Conservation (phyloP, 2,113 vertebrate genomes). For the Spea bombifrons region DNA sequence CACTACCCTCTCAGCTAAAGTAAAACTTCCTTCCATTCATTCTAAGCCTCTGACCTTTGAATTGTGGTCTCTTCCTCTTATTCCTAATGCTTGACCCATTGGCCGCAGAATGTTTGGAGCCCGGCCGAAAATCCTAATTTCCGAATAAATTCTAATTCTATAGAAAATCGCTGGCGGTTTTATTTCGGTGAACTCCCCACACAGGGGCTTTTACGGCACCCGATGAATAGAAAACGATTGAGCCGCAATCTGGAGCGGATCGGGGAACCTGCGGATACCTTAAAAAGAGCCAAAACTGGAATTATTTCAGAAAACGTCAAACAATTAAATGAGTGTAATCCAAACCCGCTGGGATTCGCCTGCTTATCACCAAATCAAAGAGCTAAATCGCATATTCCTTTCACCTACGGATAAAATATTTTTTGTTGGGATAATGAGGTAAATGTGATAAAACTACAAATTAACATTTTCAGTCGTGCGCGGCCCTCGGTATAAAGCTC, state of each 20-base stretch:
- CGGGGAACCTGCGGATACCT: conserved; percentile 25
- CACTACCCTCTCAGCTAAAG: too few relatives aligned
- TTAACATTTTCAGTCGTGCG: conserved; percentile 23
- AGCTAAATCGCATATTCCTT: conserved; percentile 27
- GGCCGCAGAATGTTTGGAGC: too few relatives aligned
- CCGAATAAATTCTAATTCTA: too few relatives aligned
- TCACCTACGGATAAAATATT: conserved; percentile 44
- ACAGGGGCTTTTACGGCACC: background rate
- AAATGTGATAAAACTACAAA: conserved; percentile 40
- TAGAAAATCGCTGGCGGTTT: too few relatives aligned
- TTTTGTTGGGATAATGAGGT: conserved; percentile 41
- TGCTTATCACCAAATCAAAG: conserved; percentile 41
- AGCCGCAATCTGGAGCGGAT: background rate
- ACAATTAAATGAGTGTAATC: conserved; percentile 43
- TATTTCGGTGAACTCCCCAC: too few relatives aligned
- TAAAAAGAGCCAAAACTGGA: conserved; percentile 40
- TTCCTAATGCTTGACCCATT: too few relatives aligned
- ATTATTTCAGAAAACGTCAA: conserved; percentile 44
- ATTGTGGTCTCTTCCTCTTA: too few relatives aligned
- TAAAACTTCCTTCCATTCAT: too few relatives aligned
- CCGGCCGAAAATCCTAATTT: too few relatives aligned
- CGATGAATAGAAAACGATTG: background rate
- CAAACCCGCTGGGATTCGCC: conserved; percentile 38
- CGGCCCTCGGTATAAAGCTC: background rate
- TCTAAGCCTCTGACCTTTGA: too few relatives aligned